phyloP scores from a whole-genome alignment of 2,888 invertebrate species.

The Plebejus anna region DNA sequence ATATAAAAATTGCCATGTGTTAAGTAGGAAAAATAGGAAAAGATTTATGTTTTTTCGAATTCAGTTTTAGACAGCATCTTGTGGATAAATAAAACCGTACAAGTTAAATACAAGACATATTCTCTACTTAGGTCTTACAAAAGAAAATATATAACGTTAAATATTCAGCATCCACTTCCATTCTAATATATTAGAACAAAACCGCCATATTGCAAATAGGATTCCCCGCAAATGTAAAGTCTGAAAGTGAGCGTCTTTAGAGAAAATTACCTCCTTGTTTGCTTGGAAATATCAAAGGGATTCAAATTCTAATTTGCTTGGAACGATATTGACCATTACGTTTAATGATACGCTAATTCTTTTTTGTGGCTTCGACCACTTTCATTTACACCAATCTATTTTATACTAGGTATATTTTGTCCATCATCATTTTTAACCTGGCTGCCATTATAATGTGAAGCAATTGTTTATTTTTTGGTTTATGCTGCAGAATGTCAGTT shows the following conservation, averaged over 20 bases:
- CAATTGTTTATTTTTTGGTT: too few relatives aligned
- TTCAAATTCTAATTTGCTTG: slow-evolving; percentile 7
- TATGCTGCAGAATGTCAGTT: too few relatives aligned
- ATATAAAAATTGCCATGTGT: background rate
- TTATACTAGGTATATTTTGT: too few relatives aligned
- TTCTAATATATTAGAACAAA: slow-evolving; percentile 3
- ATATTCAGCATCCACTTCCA: slow-evolving; percentile 6
- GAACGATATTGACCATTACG: background rate
- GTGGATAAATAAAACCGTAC: background rate
- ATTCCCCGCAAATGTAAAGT: slow-evolving; percentile 12
- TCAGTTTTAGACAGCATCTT: background rate
- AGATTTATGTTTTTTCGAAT: too few relatives aligned
- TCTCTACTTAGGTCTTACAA: background rate
- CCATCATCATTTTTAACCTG: too few relatives aligned
- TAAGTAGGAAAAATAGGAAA: too few relatives aligned
- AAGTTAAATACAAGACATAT: background rate
- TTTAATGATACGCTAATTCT: background rate
- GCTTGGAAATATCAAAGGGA: background rate
- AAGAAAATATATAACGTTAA: background rate
- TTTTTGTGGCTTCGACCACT: background rate
- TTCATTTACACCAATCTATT: background rate
- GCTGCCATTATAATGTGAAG: too few relatives aligned
- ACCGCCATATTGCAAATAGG: slow-evolving; percentile 3
- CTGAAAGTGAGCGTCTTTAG: slow-evolving; percentile 6
- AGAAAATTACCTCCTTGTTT: slow-evolving; percentile 1